phyloP scores from a whole-genome alignment of 2,888 invertebrate species.

The Ornithoptera priamus region DNA sequence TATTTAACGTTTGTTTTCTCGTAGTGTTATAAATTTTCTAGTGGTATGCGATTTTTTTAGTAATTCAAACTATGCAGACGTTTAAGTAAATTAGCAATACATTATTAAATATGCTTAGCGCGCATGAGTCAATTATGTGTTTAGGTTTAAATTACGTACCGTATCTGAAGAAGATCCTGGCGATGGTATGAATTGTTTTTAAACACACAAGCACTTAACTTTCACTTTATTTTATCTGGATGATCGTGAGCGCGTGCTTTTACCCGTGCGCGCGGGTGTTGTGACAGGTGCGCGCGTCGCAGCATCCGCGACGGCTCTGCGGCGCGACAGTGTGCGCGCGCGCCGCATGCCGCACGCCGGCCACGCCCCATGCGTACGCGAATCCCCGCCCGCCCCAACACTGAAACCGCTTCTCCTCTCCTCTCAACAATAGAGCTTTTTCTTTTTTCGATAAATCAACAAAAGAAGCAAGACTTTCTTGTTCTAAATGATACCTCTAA shows the following conservation, averaged over 20 bases:
- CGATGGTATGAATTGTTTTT: slow-evolving; percentile 45
- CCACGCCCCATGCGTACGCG: slow-evolving; percentile 67
- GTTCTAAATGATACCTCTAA: too few relatives aligned
- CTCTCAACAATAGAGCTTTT: too few relatives aligned
- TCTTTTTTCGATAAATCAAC: too few relatives aligned
- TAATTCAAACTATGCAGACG: not conserved
- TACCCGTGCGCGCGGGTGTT: slow-evolving; percentile 41
- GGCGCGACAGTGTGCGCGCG: slow-evolving; percentile 42
- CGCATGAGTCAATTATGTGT: slow-evolving; percentile 37
- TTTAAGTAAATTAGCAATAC: not conserved
- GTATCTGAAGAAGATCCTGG: slow-evolving; percentile 66
- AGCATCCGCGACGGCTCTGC: slow-evolving; percentile 73
- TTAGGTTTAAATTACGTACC: slow-evolving; percentile 62
- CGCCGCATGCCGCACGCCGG: slow-evolving; percentile 27
- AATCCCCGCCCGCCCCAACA: slow-evolving; percentile 60
- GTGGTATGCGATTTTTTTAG: not conserved
- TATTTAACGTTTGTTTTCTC: not conserved
- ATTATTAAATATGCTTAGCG: not conserved
- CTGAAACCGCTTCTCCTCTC: slow-evolving; percentile 51
- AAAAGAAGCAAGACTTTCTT: too few relatives aligned
- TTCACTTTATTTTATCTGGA: slow-evolving; percentile 58
- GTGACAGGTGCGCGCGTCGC: slow-evolving; percentile 67
- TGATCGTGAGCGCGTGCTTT: slow-evolving; percentile 38
- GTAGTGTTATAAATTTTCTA: not conserved
- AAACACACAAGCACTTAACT: slow-evolving; percentile 62